Percentiles rank a stretch among this genome's conserved stretches.
Evolutionary conservation across 2,888 invertebrate genomes (phyloP).

Genomic region (Ecdyonurus torrentis): DNA sequence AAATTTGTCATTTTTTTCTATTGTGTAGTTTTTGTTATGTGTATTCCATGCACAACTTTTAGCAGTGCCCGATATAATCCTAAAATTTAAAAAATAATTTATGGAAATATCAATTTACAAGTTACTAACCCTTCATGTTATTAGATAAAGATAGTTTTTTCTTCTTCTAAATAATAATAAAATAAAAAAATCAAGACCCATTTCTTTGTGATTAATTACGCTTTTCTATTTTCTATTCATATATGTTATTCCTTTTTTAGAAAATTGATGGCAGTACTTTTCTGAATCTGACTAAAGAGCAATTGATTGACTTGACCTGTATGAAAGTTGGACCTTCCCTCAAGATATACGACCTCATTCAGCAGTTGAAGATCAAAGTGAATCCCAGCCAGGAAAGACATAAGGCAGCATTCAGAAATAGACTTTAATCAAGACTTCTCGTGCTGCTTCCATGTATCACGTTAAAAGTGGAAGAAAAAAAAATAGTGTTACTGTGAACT

Average conservation of each 20-base stretch:
- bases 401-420: constrained; percentile 32
- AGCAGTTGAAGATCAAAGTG: constrained; percentile 74
- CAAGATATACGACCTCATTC: constrained; percentile 84
- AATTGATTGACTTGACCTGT: constrained; percentile 73
- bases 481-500: constrained; percentile 1
- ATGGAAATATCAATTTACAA: too few relatives aligned
- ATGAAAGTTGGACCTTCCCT: constrained; percentile 91
- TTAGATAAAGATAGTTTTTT: too few relatives aligned
- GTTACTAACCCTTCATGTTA: too few relatives aligned
- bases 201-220: too few relatives aligned
- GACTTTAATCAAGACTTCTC: not conserved
- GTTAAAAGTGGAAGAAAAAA: not conserved
- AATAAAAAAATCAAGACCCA: too few relatives aligned
- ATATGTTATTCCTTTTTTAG: constrained; percentile 28
- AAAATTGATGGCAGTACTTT: constrained; percentile 68
- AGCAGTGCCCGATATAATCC: too few relatives aligned
- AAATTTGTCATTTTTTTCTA: too few relatives aligned
- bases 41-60: too few relatives aligned
- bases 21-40: too few relatives aligned
- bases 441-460: not conserved
- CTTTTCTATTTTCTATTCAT: too few relatives aligned
- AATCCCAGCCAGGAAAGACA: constrained; percentile 50
- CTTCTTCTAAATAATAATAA: too few relatives aligned
- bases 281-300: constrained; percentile 69
- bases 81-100: too few relatives aligned